phyloP scores from a whole-genome alignment of 2,888 invertebrate species.

The Leucophenga montana region DNA sequence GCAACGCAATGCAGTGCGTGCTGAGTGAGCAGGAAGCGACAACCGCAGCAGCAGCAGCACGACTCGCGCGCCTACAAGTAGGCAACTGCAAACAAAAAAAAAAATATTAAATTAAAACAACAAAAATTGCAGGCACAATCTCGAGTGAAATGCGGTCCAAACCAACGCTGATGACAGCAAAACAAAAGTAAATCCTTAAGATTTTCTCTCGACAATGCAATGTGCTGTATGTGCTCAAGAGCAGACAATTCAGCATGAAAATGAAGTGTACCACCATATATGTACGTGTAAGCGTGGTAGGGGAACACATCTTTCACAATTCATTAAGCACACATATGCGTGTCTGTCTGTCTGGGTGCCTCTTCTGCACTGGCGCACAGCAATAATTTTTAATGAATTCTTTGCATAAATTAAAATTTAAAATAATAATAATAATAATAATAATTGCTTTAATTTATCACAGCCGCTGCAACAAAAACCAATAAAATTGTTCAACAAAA shows the following conservation, averaged over 20 bases:
- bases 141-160: slow-evolving; percentile 14
- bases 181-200: background rate
- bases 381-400: slow-evolving; percentile 26
- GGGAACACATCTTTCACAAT: slow-evolving; percentile 29
- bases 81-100: slow-evolving; percentile 1
- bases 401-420: too few relatives aligned
- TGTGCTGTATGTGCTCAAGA: slow-evolving; percentile 19
- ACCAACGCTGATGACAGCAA: background rate
- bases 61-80: slow-evolving; percentile 31
- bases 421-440: slow-evolving; percentile 49
- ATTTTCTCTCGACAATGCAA: background rate
- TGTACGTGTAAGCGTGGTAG: background rate
- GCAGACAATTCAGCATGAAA: slow-evolving; percentile 5
- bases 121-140: slow-evolving; percentile 1
- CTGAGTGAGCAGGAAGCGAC: slow-evolving; percentile 17
- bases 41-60: slow-evolving; percentile 39
- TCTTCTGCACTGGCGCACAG: background rate
- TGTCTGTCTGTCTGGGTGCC: background rate
- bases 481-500: too few relatives aligned
- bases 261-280: too few relatives aligned
- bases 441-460: slow-evolving; percentile 47
- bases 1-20: slow-evolving; percentile 1
- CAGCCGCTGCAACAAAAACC: slow-evolving; percentile 34
- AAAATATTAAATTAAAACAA: slow-evolving; percentile 21
- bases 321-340: background rate